Evolutionary conservation across 1,140 invertebrate species (phyloP).

Genomic region (Panulirus ornatus): DNA sequence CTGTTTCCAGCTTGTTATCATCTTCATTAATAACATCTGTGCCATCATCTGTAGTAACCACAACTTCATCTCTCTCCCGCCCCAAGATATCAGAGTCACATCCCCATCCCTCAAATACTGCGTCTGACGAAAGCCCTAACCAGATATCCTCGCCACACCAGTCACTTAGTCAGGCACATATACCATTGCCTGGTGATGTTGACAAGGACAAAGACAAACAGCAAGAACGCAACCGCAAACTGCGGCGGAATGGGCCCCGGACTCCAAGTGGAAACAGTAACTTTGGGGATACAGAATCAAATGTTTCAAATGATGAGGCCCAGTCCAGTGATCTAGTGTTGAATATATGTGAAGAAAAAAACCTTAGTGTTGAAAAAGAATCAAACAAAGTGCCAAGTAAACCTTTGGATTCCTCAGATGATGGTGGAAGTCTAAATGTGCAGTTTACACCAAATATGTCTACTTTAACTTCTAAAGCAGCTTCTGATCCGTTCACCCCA

Average conservation of each 20-base stretch:
- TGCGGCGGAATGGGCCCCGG: constrained; percentile 61
- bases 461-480: constrained; percentile 2
- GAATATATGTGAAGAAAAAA: constrained; percentile 74
- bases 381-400: constrained; percentile 66
- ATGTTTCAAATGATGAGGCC: constrained; percentile 68
- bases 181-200: constrained; percentile 10
- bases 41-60: constrained; percentile 48
- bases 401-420: constrained; percentile 69
- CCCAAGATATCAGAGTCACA: constrained; percentile 47
- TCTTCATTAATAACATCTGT: constrained; percentile 43
- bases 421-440: constrained; percentile 65
- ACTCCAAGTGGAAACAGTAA: constrained; percentile 73
- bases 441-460: constrained; percentile 70
- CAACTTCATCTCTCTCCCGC: constrained; percentile 35
- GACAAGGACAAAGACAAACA: constrained; percentile 68
- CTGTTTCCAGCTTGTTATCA: constrained; percentile 19
- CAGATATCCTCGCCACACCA: constrained; percentile 45
- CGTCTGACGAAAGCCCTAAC: constrained; percentile 44
- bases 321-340: constrained; percentile 69
- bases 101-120: constrained; percentile 10
- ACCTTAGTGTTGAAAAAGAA: constrained; percentile 70
- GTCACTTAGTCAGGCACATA: constrained; percentile 30
- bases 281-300: constrained; percentile 70
- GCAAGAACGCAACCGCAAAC: constrained; percentile 63
- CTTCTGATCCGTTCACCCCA: constrained; percentile 65